Evolutionary conservation across 2,797 vertebrate genomes (phyloP), one percentile per base, ranked within the genome.

Genomic region (Odontamblyopus lacepedii): DNA sequence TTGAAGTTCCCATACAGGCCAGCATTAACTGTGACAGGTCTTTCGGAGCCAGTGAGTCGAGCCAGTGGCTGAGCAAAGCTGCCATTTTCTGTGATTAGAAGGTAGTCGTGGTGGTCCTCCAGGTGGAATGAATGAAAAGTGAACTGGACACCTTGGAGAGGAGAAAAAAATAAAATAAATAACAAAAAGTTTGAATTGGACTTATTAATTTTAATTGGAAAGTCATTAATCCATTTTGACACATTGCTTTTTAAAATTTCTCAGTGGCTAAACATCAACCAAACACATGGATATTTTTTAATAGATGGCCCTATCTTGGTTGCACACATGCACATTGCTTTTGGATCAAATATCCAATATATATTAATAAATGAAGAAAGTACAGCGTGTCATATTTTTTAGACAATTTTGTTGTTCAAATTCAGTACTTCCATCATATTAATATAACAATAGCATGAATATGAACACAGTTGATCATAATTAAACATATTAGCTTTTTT

Each of bases 21-120:
- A 0, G 93, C 94, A 50, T 93, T 95, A 71, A 94, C 86, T 7
- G 85, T 67, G 0, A 82, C 71, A 3, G 92, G 93, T 57, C 85
- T 85, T 77, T 95, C 93, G 1, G 92, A 90, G 69, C 93, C 94
- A 0, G 94, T 95, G 75, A 95, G 94, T 51, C 94, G 91, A 38
- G 93, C 93, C 59, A 95, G 86, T 0, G 94, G 94, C 70, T 91
- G 92, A 66, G 78, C 85, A 5, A 94, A 95, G 85, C 92, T 95
- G 81, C 92, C 90, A 5, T 95, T 95, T 88, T 95, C 94, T 1
- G 94, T 95, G 86, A 95, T 90, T 72, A 94, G 88, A 23, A 95
- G 93, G 90, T 95, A 94, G 88, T 95, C 94, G 71, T 95, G 94
- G 76, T 95, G 94, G 78, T 95, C 94, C 87, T 95, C 94, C 85